Base-by-base conservation (phyloP, 2,888 invertebrate species). In the Leucania comma region DNA sequence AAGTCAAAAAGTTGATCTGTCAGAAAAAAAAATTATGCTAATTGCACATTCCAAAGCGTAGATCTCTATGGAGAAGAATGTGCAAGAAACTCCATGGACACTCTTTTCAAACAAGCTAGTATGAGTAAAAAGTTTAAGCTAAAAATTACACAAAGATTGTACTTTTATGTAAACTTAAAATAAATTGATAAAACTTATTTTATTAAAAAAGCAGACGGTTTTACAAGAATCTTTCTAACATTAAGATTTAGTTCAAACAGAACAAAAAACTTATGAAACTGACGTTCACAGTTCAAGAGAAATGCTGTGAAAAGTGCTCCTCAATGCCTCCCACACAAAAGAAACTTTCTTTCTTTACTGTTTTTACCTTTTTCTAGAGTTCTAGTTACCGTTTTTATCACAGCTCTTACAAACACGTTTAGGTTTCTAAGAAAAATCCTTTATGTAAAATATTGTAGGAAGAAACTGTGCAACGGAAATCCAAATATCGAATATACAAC, bases 281-380 rank as follows among this genome's bases (percentile, higher is more conserved):
- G 38, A 73, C 74, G 62, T 73, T 57, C 22, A 53, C 56, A 2
- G 58, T 75, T 46, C 42, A 46, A 75, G 59, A 24, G 42, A 66
- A 79, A 79, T 54, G 51, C 54, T 60, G 53, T 56, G 42, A 29
- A 46, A 65, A 65, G 59, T 51, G 38, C 54, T 74, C 35, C 46
- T 57, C 29, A 75, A 60, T 58, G 26, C 59, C 42, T 53, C 22
- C 42, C 59, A 60, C 75, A 75, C 54, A 80, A 75, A 63, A 80
- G 35, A 38, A 75, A 66, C 66, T 80, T 79, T 38, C 54, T 56
- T 60, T 22, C 22, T 61, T 29, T 22, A 51, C 24, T 14, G 38
- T 38, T 70, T 78, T 76, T 70, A 29, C 22, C n/a, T 38, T 78
- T 79, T 61, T 48, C 50, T 60, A 42, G 20, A 5, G 26, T 60